Evolutionary conservation across 2,797 vertebrate species (phyloP).

Genomic region (Cyclopterus lumpus): DNA sequence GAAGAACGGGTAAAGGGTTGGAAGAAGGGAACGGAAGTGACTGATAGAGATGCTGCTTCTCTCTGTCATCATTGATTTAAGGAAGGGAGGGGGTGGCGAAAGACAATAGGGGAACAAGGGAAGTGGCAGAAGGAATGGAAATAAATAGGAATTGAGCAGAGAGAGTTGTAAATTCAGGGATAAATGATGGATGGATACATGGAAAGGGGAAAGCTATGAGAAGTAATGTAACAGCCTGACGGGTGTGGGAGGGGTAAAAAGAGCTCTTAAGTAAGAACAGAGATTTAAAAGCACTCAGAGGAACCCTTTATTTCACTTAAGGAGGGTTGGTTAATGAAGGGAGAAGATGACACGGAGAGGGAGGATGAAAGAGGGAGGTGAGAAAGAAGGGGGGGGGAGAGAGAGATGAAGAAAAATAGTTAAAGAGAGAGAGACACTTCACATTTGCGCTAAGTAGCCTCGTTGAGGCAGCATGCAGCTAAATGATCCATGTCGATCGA

Average conservation of each 20-base stretch:
- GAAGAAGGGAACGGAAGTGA: slow-evolving; percentile 11
- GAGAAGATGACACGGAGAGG: slow-evolving; percentile 20
- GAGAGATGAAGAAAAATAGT: slow-evolving; percentile 19
- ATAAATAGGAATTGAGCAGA: slow-evolving; percentile 3
- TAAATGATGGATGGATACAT: slow-evolving; percentile 20
- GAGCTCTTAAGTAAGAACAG: slow-evolving; percentile 27
- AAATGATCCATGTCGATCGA: slow-evolving; percentile 50
- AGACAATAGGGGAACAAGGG: neutral
- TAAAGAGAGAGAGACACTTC: slow-evolving; percentile 44
- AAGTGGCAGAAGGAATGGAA: slow-evolving; percentile 23
- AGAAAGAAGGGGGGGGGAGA: slow-evolving; percentile 5
- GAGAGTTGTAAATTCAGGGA: neutral
- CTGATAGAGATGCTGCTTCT: slow-evolving; percentile 23
- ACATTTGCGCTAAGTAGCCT: slow-evolving; percentile 48
- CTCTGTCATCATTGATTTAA: slow-evolving; percentile 44
- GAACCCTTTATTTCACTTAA: slow-evolving; percentile 55
- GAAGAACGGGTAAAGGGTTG: neutral
- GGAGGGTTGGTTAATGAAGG: slow-evolving; percentile 56
- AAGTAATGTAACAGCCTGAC: neutral
- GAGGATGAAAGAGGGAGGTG: neutral
- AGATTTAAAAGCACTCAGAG: slow-evolving; percentile 46
- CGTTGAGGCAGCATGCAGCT: slow-evolving; percentile 34
- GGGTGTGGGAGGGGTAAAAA: slow-evolving; percentile 2
- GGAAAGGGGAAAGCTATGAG: slow-evolving; percentile 10
- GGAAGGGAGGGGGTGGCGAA: neutral